Evolutionary conservation across 2,113 vertebrate genomes (phyloP), one percentile per base, ranked within the genome.

Genomic region (Hipposideros armiger): DNA sequence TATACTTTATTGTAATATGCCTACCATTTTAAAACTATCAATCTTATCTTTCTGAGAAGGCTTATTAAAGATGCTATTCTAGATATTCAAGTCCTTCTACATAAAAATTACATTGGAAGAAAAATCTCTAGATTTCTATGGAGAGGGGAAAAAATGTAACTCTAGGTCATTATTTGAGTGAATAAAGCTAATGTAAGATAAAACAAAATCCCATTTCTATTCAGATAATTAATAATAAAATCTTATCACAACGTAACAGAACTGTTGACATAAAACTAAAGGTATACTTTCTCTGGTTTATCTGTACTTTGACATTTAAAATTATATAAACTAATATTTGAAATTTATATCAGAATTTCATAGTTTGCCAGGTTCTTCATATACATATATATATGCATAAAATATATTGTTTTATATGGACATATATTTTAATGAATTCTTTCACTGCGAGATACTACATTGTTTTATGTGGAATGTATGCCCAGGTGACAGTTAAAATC

Each of bases 211-310:
- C 3, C 0, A 3, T n/a, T 92, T 85, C 45, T 67, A 64, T 30
- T 74, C 11, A 73, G 77, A 64, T n/a, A 76, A 2, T 69, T 83
- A 58, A 82, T 86, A 72, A 42, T 5, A 89, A 62, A 94, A 52
- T 58, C 2, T 80, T 67, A 74, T 74, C 80, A 80, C 3, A 80
- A 13, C 42, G 11, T 67, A 82, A 64, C 4, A 92, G 30, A 70
- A 91, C 91, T 73, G 3, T 52, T 89, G 50, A 72, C 22, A 45
- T 62, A 89, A 96, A 50, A 28, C 19, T 91, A n/a, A 22, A 60
- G 14, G 2, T 74, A 56, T 28, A 42, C 5, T 86, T 81, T 7
- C 4, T 93, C 28, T 82, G 30, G 2, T 47, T 85, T 85, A 90
- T 62, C 58, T 87, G 11, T 64, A 64, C 40, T 69, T 45, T 83